These are phyloP conservation scores for Dicrostonyx torquatus DNA, from an alignment of 2,797 vertebrate species.

Conservation along the genomic window DNA sequence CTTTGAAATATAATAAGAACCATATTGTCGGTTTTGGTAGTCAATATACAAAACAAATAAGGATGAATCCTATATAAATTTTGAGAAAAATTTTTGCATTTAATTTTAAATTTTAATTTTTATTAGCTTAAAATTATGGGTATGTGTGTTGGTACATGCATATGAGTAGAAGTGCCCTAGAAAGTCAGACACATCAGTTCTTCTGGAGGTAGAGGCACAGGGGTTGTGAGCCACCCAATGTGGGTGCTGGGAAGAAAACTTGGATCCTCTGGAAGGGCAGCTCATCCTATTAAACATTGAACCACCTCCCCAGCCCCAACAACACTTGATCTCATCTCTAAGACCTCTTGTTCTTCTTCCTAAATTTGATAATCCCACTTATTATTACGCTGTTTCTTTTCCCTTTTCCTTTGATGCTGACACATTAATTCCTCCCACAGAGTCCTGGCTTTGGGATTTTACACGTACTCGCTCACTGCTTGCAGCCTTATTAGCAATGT, in stretches of 20 bases:
- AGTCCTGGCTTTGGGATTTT: not conserved
- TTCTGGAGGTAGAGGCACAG: not conserved
- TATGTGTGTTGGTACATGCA: not conserved
- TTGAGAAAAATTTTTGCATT: not conserved
- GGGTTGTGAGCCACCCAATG: not conserved
- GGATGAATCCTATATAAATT: not conserved
- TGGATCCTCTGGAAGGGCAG: not conserved
- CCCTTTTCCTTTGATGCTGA: not conserved
- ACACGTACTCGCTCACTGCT: not conserved
- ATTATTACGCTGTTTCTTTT: not conserved
- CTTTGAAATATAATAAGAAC: not conserved
- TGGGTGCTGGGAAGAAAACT: not conserved
- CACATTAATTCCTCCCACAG: not conserved
- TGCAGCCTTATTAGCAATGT: not conserved
- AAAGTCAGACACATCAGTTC: not conserved
- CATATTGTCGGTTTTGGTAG: constrained; percentile 3
- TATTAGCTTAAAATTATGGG: not conserved
- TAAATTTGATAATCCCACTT: not conserved
- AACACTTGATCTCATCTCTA: not conserved
- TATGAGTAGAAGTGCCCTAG: not conserved
- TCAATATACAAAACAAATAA: constrained; percentile 15
- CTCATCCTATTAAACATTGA: not conserved
- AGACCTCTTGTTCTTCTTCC: not conserved
- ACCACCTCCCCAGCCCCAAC: not conserved
- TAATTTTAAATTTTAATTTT: not conserved